Conservation (phyloP, 2,888 invertebrate genomes). For the Pyrgus malvae region DNA sequence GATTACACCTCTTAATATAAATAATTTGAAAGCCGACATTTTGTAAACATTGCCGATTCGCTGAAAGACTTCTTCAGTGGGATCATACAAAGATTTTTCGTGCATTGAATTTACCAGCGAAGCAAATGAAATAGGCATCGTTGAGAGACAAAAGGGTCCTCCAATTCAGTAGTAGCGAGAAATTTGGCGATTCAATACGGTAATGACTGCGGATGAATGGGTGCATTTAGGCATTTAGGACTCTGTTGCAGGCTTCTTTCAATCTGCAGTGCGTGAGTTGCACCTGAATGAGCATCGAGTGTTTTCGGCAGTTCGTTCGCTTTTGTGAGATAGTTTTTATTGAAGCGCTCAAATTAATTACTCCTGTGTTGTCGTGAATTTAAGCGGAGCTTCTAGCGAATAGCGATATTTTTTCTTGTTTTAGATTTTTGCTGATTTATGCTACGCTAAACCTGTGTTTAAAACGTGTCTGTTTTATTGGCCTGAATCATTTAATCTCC, state of each 20-base stretch:
- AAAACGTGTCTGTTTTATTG: too few species aligned
- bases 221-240: conserved; percentile 52
- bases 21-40: conserved; percentile 29
- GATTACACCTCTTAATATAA: conserved; percentile 22
- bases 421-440: conserved; percentile 9
- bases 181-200: conserved; percentile 73
- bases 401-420: conserved; percentile 7
- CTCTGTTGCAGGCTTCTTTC: conserved; percentile 52
- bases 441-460: too few species aligned
- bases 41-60: conserved; percentile 26
- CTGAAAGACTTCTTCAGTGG: conserved; percentile 29
- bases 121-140: conserved; percentile 29
- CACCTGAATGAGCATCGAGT: conserved; percentile 33
- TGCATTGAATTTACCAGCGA: conserved; percentile 25
- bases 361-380: conserved; percentile 16
- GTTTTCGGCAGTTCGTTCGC: conserved; percentile 27
- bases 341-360: conserved; percentile 26
- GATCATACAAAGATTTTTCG: conserved; percentile 28
- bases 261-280: conserved; percentile 34
- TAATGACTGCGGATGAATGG: conserved; percentile 66
- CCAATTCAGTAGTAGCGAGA: conserved; percentile 50
- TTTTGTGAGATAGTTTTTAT: conserved; percentile 27
- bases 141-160: conserved; percentile 32
- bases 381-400: neutral
- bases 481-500: too few species aligned